Evolutionary conservation across 2,113 vertebrate species (phyloP).

Genomic region (Aix galericulata): DNA sequence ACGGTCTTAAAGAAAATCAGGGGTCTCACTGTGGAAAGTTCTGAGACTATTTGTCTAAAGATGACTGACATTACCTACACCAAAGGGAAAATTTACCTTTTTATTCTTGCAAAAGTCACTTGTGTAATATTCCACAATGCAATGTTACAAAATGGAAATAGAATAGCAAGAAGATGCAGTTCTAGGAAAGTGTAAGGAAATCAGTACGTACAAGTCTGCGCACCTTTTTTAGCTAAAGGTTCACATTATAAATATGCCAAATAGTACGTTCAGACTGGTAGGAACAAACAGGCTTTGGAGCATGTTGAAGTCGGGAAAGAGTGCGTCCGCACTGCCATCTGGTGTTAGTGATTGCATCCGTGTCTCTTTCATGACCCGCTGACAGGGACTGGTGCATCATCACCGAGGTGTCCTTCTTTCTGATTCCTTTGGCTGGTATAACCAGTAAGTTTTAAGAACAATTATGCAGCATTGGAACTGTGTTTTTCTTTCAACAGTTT

Average conservation of each 20-base stretch:
- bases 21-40: background rate
- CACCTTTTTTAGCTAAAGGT: background rate
- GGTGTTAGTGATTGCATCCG: background rate
- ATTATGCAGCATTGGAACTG: fast-evolving
- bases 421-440: fast-evolving
- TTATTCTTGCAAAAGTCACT: background rate
- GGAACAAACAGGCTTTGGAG: background rate
- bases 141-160: fast-evolving
- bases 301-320: too few species aligned
- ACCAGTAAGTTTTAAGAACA: background rate
- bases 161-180: background rate
- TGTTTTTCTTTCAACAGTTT: background rate
- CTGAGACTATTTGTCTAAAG: background rate
- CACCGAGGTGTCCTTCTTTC: fast-evolving
- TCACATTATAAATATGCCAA: background rate
- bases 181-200: background rate
- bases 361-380: fast-evolving
- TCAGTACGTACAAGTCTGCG: background rate
- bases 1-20: background rate
- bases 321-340: background rate
- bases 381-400: fast-evolving
- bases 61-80: background rate
- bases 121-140: fast-evolving
- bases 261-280: background rate
- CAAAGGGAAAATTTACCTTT: background rate